Evolutionary conservation across 2,797 vertebrate species (phyloP).

Genomic region (Fringilla coelebs): DNA sequence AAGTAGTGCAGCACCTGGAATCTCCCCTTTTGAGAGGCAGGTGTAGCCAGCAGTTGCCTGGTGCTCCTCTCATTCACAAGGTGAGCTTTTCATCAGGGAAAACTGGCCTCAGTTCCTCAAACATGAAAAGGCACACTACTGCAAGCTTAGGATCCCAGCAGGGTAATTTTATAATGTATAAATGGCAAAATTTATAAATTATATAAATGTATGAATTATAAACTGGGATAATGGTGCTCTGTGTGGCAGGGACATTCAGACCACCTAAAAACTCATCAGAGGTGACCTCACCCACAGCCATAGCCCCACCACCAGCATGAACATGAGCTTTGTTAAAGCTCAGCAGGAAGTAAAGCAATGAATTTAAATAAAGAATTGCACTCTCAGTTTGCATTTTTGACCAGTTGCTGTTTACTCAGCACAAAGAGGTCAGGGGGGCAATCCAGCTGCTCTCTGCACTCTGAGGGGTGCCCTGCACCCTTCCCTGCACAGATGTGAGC

Average conservation of each 20-base stretch:
- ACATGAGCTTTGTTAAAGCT: accelerated
- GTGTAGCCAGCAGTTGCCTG: accelerated
- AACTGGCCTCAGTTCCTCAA: neutral
- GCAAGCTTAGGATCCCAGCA: neutral
- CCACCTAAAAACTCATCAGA: neutral
- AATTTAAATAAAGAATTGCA: neutral
- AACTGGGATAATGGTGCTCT: neutral
- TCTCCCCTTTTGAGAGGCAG: neutral
- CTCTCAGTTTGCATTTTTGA: neutral
- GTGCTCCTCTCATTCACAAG: neutral
- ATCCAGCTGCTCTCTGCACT: neutral
- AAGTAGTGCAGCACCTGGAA: neutral
- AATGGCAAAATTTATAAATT: neutral
- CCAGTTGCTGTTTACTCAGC: neutral
- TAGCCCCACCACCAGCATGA: accelerated
- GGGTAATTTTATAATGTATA: neutral
- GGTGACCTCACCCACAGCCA: neutral
- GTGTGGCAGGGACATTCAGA: neutral
- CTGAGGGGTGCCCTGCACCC: accelerated
- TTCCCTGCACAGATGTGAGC: neutral
- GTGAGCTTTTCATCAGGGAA: neutral
- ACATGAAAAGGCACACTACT: neutral
- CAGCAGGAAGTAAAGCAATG: accelerated
- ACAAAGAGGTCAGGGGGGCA: neutral
- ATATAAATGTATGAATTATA: neutral